phyloP scores from a whole-genome alignment of 2,888 invertebrate genomes.

The Macaria liturata region DNA sequence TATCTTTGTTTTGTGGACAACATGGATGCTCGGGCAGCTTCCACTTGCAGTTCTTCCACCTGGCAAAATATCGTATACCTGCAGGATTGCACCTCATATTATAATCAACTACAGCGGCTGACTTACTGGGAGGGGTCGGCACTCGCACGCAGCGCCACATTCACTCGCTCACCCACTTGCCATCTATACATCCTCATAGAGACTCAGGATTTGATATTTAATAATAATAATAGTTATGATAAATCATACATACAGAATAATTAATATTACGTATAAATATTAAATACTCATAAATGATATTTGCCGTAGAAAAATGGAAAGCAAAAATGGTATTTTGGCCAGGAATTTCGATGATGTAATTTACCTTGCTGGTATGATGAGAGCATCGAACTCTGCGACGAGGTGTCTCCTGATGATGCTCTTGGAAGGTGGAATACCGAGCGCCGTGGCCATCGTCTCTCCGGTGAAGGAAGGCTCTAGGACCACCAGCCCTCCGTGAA shows the following conservation, averaged over 20 bases:
- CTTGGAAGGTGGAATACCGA: slow-evolving; percentile 96
- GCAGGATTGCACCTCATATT: slow-evolving; percentile 83
- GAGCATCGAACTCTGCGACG: slow-evolving; percentile 94
- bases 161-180: slow-evolving; percentile 21
- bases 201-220: not conserved
- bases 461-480: slow-evolving; percentile 97
- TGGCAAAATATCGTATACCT: slow-evolving; percentile 93
- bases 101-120: slow-evolving; percentile 80
- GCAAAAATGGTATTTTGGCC: slow-evolving; percentile 53
- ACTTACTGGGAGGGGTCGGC: slow-evolving; percentile 52
- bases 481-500: slow-evolving; percentile 96
- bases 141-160: slow-evolving; percentile 39
- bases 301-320: slow-evolving; percentile 24
- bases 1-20: slow-evolving; percentile 85
- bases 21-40: slow-evolving; percentile 87
- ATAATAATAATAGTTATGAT: not conserved
- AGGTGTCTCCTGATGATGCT: slow-evolving; percentile 96
- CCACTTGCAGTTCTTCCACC: slow-evolving; percentile 92
- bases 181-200: slow-evolving; percentile 18
- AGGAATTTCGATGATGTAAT: slow-evolving; percentile 25
- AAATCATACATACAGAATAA: not conserved
- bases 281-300: too few relatives aligned
- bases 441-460: slow-evolving; percentile 96
- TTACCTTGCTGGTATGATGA: slow-evolving; percentile 96
- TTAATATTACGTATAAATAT: not conserved